Base-by-base conservation (phyloP, 2,888 invertebrate genomes). In the Cephalotes varians region DNA sequence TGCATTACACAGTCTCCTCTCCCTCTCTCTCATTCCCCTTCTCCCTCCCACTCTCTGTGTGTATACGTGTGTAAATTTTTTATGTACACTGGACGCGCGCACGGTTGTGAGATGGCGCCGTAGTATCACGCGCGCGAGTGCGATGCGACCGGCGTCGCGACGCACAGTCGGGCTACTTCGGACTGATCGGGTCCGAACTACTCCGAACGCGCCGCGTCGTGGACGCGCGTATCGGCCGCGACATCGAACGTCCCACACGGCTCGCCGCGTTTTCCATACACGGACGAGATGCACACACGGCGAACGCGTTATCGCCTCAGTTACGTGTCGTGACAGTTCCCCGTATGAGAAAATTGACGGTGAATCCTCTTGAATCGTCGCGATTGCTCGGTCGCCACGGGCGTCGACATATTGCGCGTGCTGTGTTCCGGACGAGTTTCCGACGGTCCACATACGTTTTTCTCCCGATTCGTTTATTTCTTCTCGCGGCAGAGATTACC, bases 371-470 rank as follows among this genome's bases (percentile, higher is more conserved):
- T 9, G 34, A 3, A 21, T 2, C 49, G 18, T 7, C 0, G n/a
- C 40, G 54, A n/a, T 9, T 7, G 15, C 5, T 4, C 6, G 67
- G 6, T 21, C n/a, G 47, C 12, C 21, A 31, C 77, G 31, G 77
- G 69, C 77, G 77, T 77, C 77, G 77, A 69, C 77, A 77, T 77
- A 58, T 77, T 77, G 77, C 74, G 74, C 73, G 47, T 18, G 44
- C 28, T 37, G 64, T 15, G 40, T 28, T 44, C 21, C 31, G 56
- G 54, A n/a, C 12, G 67, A 12, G 5, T 21, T 0, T 18, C 5
- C n/a, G 31, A 40, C 9, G 9, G 44, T 44, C 2, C 21, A 10
- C 9, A 3, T 9, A 49, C 28, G 44, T 18, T 44, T 65, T 47
- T 40, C 2, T 12, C 1, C 10, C 3, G n/a, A 12, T 15, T n/a